Conservation (phyloP, 2,113 vertebrate genomes). For the Falcunculus frontatus region DNA sequence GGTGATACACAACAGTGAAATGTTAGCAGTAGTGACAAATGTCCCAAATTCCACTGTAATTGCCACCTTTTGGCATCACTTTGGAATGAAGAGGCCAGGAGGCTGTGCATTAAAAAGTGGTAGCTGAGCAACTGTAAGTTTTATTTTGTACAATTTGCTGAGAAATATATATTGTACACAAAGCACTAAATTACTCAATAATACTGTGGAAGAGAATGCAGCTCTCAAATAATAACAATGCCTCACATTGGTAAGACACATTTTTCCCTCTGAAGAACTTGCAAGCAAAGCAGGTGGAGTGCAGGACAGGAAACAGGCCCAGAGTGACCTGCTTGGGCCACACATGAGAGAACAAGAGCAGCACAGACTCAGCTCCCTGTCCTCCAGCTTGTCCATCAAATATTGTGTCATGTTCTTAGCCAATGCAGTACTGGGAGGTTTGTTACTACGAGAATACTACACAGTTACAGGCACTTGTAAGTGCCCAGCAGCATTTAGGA, state of each 20-base stretch:
- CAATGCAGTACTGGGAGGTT: not conserved
- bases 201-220: not conserved
- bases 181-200: not conserved
- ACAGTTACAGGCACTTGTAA: not conserved
- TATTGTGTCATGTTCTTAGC: not conserved
- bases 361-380: not conserved
- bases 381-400: not conserved
- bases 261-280: not conserved
- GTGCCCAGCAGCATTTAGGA: not conserved
- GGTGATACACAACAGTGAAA: accelerated
- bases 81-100: not conserved
- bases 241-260: not conserved
- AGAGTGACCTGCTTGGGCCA: not conserved
- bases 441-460: not conserved
- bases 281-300: not conserved
- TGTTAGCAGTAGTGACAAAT: not conserved
- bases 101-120: not conserved
- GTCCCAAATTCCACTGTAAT: not conserved
- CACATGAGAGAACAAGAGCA: not conserved
- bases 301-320: not conserved
- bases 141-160: not conserved
- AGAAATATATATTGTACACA: not conserved
- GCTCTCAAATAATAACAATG: not conserved
- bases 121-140: not conserved
- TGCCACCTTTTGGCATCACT: not conserved